phyloP scores from a whole-genome alignment of 2,113 vertebrate genomes.

The Phocoena phocoena region DNA sequence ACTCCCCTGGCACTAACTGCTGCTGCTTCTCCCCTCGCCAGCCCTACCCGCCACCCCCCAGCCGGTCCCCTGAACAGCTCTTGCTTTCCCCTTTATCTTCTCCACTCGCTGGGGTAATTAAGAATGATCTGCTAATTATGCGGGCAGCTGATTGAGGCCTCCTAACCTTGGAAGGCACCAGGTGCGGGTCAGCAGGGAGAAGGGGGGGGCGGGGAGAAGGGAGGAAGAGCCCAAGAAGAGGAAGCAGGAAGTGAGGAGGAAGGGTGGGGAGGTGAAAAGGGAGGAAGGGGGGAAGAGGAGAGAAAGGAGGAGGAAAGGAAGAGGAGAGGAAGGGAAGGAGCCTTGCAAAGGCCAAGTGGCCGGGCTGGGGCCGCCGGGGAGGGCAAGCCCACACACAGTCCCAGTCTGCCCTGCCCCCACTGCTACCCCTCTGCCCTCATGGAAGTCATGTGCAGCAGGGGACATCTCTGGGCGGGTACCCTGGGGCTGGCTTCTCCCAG shows the following conservation, averaged over 20 bases:
- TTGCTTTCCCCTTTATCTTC: neutral
- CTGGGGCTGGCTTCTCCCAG: neutral
- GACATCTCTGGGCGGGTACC: neutral
- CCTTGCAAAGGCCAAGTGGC: neutral
- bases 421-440: neutral
- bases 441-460: neutral
- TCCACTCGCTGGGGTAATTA: neutral
- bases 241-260: neutral
- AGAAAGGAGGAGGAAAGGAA: neutral
- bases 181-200: neutral
- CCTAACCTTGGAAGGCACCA: neutral
- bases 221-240: neutral
- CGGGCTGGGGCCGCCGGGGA: neutral
- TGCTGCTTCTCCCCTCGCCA: neutral
- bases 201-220: too few relatives aligned
- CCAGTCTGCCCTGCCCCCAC: neutral
- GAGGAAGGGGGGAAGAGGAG: neutral
- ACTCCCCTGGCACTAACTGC: neutral
- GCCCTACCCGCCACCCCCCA: neutral
- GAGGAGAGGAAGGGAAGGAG: too few relatives aligned
- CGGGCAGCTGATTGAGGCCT: neutral
- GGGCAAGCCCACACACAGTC: neutral
- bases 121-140: conserved; percentile 53
- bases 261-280: neutral
- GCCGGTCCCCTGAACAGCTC: neutral